phyloP scores from a whole-genome alignment of 2,113 vertebrate genomes.

The Amia ocellicauda region DNA sequence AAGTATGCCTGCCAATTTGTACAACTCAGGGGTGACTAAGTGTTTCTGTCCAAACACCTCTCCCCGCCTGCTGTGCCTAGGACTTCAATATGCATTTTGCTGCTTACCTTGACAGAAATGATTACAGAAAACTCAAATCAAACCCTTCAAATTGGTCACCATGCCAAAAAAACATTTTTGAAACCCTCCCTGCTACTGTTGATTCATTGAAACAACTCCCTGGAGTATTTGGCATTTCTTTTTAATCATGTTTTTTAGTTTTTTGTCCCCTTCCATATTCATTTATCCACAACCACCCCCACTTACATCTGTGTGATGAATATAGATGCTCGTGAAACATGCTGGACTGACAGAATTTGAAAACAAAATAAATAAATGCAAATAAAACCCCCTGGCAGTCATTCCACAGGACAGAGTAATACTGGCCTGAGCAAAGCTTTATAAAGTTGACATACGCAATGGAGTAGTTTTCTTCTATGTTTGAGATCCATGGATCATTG shows the following conservation, averaged over 20 bases:
- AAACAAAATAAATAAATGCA: no score
- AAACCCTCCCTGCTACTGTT: not conserved
- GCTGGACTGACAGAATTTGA: no score
- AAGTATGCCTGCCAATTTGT: slow-evolving; percentile 26
- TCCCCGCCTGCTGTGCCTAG: not conserved
- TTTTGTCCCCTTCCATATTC: not conserved
- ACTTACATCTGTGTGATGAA: not conserved
- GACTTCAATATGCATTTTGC: not conserved
- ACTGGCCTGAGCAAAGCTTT: no score
- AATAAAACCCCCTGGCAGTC: no score
- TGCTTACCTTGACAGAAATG: slow-evolving; percentile 5
- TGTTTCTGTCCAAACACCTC: slow-evolving; percentile 7
- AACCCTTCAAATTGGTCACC: not conserved
- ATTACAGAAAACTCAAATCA: slow-evolving; percentile 4
- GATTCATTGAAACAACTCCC: not conserved
- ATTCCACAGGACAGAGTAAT: no score
- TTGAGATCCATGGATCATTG: no score
- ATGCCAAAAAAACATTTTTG: not conserved
- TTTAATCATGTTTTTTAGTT: no score
- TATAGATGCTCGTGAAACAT: not conserved
- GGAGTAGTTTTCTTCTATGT: no score
- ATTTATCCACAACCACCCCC: no score
- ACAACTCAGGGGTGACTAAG: not conserved
- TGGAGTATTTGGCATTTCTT: no score
- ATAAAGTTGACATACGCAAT: no score